Evolutionary conservation across 2,888 invertebrate species (phyloP).

Genomic region (Chloroclystis v-ata): DNA sequence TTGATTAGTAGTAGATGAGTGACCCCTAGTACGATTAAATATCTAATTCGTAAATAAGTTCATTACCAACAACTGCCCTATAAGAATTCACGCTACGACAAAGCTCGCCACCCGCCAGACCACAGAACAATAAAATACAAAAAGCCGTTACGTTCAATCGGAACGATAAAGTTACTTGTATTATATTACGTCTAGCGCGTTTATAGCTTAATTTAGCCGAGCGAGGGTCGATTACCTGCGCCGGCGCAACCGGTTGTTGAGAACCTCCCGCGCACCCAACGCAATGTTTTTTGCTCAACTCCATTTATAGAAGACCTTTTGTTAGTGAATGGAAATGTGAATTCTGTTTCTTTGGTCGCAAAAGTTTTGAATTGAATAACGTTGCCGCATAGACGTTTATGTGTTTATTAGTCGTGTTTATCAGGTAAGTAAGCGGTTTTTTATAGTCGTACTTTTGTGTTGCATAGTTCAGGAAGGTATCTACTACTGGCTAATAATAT

Average conservation of each 20-base stretch:
- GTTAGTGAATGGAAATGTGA: conserved; percentile 31
- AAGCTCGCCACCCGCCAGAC: conserved; percentile 1
- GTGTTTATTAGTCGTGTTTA: too few relatives aligned
- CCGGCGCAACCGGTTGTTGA: conserved; percentile 69
- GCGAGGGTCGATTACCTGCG: conserved; percentile 71
- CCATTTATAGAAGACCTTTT: conserved; percentile 37
- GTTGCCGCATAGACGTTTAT: not conserved
- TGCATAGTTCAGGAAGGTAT: not conserved
- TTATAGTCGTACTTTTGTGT: not conserved
- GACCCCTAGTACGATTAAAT: too few relatives aligned
- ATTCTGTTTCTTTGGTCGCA: conserved; percentile 4
- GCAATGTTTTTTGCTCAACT: conserved; percentile 60
- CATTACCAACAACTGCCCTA: too few relatives aligned
- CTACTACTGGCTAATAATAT: too few relatives aligned
- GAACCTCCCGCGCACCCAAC: conserved; percentile 54
- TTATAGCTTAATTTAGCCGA: conserved; percentile 71
- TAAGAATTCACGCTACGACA: too few relatives aligned
- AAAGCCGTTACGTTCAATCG: conserved; percentile 1
- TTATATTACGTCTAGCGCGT: conserved; percentile 58
- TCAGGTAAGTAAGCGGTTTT: not conserved
- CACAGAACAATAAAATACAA: too few relatives aligned
- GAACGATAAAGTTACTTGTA: conserved; percentile 27
- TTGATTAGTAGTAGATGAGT: too few relatives aligned
- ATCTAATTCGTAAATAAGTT: too few relatives aligned
- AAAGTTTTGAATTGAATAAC: conserved; percentile 9